A percentile compares a stretch with the other conserved stretches of the same genome.
These are phyloP conservation scores for Gnathochromis pfefferi DNA, from an alignment of 2,113 vertebrate species.

Conservation along the genomic window DNA sequence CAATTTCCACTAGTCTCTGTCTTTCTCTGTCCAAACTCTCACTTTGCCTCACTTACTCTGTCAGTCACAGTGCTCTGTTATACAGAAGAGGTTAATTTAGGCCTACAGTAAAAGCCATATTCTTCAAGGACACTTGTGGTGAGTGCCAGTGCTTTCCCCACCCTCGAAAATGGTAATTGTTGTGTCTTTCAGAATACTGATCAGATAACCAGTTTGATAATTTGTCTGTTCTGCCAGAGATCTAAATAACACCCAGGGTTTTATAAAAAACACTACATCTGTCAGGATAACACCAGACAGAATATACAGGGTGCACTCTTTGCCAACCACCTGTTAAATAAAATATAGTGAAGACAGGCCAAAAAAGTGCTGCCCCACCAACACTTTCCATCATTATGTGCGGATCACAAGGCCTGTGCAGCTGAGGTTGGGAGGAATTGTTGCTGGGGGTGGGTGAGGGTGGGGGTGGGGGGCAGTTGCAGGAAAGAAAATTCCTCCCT, in stretches of 20 bases:
- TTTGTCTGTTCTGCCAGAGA: background rate
- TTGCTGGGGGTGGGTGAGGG: background rate
- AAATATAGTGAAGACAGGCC: background rate
- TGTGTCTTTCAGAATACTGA: background rate
- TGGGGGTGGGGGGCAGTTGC: background rate
- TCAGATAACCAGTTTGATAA: background rate
- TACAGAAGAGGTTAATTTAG: background rate
- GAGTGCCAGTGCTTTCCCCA: background rate
- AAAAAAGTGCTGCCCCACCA: background rate
- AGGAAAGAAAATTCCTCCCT: slow-evolving; percentile 19
- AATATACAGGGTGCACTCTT: background rate
- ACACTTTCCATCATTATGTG: slow-evolving; percentile 33
- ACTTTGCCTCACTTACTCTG: background rate
- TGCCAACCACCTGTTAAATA: background rate
- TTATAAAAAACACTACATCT: background rate
- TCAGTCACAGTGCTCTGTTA: background rate
- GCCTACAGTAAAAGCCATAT: background rate
- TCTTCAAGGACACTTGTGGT: background rate
- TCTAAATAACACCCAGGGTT: background rate
- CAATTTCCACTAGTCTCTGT: background rate
- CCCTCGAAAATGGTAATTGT: background rate
- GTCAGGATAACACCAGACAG: background rate
- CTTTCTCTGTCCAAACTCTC: background rate
- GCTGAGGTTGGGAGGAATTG: background rate
- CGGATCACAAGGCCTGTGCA: background rate